Percentiles rank a stretch among this genome's conserved stretches.
phyloP scores from a whole-genome alignment of 2,113 vertebrate species.

The Ceratotherium simum region DNA sequence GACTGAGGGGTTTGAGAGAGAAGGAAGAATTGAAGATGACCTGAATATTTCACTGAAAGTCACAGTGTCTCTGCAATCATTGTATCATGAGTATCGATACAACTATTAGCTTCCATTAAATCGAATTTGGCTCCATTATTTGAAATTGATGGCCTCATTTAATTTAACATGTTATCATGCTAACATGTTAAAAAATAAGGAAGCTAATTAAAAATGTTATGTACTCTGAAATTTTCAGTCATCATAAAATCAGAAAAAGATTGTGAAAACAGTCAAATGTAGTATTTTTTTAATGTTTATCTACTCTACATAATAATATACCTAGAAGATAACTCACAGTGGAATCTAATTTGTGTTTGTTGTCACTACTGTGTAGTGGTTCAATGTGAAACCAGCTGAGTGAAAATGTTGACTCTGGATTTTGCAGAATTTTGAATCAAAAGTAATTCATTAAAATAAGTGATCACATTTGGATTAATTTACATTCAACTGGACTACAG shows the following conservation, averaged over 20 bases:
- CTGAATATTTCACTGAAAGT: background rate
- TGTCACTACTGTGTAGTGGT: background rate
- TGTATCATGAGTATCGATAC: background rate
- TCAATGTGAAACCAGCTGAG: background rate
- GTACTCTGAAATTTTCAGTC: background rate
- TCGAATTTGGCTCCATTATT: background rate
- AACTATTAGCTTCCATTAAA: background rate
- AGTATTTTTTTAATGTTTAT: background rate
- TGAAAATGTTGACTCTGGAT: background rate
- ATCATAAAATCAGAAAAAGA: background rate
- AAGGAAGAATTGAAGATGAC: background rate
- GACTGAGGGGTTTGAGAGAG: background rate
- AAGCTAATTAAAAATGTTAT: background rate
- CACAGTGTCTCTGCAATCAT: background rate
- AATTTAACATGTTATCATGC: background rate
- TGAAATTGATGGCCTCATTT: background rate
- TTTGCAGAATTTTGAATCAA: constrained; percentile 14
- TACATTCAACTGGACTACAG: background rate
- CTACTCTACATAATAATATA: background rate
- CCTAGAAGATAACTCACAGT: background rate
- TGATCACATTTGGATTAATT: background rate
- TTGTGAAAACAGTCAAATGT: background rate
- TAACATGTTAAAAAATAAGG: background rate
- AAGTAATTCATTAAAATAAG: constrained; percentile 24
- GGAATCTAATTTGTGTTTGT: background rate